Conservation (phyloP, 2,888 invertebrate genomes). For the Mimas tiliae region DNA sequence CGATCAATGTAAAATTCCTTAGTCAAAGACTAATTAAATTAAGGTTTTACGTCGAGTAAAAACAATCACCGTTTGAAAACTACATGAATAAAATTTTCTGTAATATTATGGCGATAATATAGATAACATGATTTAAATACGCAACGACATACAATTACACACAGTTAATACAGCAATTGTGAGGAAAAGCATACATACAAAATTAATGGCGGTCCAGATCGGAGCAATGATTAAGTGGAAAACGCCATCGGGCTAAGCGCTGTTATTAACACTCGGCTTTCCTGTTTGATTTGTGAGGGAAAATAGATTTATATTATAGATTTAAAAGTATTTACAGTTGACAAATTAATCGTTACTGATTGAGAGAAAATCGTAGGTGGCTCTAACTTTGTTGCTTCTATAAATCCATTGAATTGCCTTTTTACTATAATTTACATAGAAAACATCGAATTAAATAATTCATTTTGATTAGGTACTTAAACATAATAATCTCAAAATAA, state of each 20-base stretch:
- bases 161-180: constrained; percentile 12
- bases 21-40: no score
- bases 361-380: neutral
- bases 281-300: constrained; percentile 23
- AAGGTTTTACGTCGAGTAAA: no score
- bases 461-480: no score
- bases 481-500: no score
- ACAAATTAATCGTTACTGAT: constrained; percentile 28
- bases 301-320: constrained; percentile 11
- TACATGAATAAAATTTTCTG: neutral
- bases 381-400: neutral
- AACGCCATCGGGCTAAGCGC: constrained; percentile 20
- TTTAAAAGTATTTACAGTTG: constrained; percentile 14
- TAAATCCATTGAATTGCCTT: neutral
- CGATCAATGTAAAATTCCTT: no score
- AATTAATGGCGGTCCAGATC: constrained; percentile 12
- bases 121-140: constrained; percentile 10
- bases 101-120: neutral
- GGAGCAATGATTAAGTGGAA: constrained; percentile 19
- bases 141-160: neutral
- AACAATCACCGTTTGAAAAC: neutral
- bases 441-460: no score
- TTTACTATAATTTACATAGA: no score
- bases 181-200: constrained; percentile 17
- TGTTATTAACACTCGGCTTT: constrained; percentile 23